These are phyloP conservation scores for Pampus argenteus DNA, from an alignment of 2,797 vertebrate genomes.

Conservation along the genomic window DNA sequence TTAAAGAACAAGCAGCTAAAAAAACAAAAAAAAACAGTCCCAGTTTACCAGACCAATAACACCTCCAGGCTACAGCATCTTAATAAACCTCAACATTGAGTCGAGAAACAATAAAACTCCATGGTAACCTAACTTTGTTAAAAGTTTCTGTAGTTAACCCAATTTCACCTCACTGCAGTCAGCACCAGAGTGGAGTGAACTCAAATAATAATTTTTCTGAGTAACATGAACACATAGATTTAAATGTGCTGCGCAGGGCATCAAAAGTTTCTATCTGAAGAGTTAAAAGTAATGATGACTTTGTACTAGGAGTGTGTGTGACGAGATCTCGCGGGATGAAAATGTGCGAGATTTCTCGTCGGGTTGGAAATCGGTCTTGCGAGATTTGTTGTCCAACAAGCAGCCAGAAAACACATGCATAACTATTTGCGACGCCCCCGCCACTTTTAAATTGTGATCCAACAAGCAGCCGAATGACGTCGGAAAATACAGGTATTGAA, in stretches of 20 bases:
- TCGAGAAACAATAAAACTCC: conserved; percentile 64
- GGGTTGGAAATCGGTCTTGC: no score
- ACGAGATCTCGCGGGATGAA: no score
- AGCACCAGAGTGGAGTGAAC: background rate
- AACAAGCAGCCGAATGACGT: no score
- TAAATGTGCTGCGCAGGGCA: background rate
- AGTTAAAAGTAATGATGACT: background rate
- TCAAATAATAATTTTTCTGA: conserved; percentile 8
- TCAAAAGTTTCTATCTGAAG: background rate
- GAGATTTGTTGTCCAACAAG: no score
- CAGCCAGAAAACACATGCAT: no score
- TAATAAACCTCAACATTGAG: conserved; percentile 66
- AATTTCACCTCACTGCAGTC: conserved; percentile 42
- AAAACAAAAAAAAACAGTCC: no score
- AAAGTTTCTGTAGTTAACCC: conserved; percentile 59
- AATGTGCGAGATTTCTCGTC: no score
- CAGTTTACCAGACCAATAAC: conserved; percentile 58
- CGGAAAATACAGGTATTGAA: no score
- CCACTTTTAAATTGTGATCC: no score
- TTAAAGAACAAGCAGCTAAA: conserved; percentile 57
- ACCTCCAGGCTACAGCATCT: conserved; percentile 67
- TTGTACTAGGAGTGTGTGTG: no score
- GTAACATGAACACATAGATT: background rate
- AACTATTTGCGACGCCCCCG: no score
- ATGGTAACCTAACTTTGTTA: conserved; percentile 59